Evolutionary conservation across 2,113 vertebrate genomes (phyloP).

Genomic region (Corythoichthys haematopterus): DNA sequence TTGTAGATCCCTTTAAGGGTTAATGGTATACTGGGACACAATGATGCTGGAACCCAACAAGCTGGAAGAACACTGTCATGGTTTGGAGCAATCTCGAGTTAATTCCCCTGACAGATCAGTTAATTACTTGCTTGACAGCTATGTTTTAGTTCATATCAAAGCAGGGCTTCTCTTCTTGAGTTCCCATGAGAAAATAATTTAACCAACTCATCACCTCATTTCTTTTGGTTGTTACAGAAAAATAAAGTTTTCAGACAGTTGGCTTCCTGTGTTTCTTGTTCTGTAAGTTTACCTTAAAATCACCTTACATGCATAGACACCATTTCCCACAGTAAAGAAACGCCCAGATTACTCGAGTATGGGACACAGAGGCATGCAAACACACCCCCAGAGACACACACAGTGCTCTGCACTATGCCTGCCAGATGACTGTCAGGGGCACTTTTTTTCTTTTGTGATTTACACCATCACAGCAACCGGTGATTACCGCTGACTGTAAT

Average conservation of each 20-base stretch:
- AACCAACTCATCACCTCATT: neutral
- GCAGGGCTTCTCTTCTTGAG: too few species aligned
- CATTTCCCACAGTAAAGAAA: conserved; percentile 44
- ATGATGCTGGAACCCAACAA: too few species aligned
- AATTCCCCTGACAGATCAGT: too few species aligned
- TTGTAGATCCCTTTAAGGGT: too few species aligned
- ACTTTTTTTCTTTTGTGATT: conserved; percentile 42
- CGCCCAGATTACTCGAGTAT: conserved; percentile 37
- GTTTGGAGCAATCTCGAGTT: too few species aligned
- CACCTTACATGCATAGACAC: conserved; percentile 29
- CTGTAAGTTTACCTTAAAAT: conserved; percentile 23
- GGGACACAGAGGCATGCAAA: conserved; percentile 2
- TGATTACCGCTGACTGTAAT: conserved; percentile 67
- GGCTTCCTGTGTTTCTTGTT: conserved; percentile 14
- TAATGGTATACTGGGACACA: too few species aligned
- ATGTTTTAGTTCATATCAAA: too few species aligned
- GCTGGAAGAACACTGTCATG: too few species aligned
- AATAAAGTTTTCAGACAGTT: conserved; percentile 18
- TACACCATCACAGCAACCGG: conserved; percentile 45
- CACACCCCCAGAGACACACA: conserved; percentile 13
- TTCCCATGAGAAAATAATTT: too few species aligned
- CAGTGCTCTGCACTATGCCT: conserved; percentile 22
- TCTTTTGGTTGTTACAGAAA: conserved; percentile 23
- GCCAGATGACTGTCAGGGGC: conserved; percentile 45
- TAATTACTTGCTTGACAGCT: too few species aligned